A percentile compares a stretch with the other conserved stretches of the same genome.
These are phyloP conservation scores for Ormyrus nitidulus DNA, from an alignment of 2,888 invertebrate species.

Conservation along the genomic window DNA sequence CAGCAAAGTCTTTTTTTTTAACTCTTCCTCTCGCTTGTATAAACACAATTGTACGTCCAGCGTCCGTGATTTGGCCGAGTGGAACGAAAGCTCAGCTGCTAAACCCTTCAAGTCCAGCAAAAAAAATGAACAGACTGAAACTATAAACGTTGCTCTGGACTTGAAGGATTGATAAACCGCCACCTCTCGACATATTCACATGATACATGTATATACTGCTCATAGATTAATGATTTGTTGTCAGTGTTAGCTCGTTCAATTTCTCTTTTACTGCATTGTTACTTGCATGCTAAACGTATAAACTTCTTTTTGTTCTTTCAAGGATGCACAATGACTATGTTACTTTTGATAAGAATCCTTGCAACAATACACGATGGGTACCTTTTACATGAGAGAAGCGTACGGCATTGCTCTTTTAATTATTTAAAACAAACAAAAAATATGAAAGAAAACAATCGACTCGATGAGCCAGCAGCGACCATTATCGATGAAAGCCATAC, in stretches of 20 bases:
- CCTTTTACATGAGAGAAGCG: slow-evolving; percentile 33
- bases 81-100: slow-evolving; percentile 43
- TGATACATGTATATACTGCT: slow-evolving; percentile 48
- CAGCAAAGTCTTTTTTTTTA: slow-evolving; percentile 29
- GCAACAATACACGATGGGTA: slow-evolving; percentile 49
- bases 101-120: slow-evolving; percentile 40
- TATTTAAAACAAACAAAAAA: slow-evolving; percentile 34
- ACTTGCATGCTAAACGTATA: slow-evolving; percentile 71
- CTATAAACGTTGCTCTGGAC: slow-evolving; percentile 17
- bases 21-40: slow-evolving; percentile 11
- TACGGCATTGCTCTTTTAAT: slow-evolving; percentile 18
- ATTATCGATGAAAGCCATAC: slow-evolving; percentile 74
- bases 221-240: slow-evolving; percentile 58
- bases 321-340: slow-evolving; percentile 76
- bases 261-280: slow-evolving; percentile 61
- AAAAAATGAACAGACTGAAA: neutral
- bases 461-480: slow-evolving; percentile 75
- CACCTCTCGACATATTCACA: slow-evolving; percentile 19
- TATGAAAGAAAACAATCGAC: slow-evolving; percentile 56
- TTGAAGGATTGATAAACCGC: slow-evolving; percentile 23
- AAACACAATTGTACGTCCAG: slow-evolving; percentile 5
- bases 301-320: slow-evolving; percentile 71
- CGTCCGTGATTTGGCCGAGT: slow-evolving; percentile 13
- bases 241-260: slow-evolving; percentile 55
- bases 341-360: slow-evolving; percentile 63